A percentile compares a stretch with the other conserved stretches of the same genome.
Evolutionary conservation across 2,888 invertebrate species (phyloP).

Genomic region (Drosophila demipolita): DNA sequence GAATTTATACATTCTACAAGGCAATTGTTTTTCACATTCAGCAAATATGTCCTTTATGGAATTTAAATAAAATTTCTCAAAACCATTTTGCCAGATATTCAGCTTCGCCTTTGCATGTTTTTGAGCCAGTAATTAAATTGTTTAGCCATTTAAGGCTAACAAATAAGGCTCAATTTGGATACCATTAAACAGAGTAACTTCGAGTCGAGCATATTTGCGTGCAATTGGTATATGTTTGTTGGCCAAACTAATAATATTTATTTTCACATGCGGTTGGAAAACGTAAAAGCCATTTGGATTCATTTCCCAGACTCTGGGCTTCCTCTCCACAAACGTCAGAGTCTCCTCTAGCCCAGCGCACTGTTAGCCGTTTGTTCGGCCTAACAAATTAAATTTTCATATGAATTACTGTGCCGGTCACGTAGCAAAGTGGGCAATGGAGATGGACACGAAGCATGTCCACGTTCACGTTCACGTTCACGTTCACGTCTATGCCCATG

Average conservation of each 20-base stretch:
- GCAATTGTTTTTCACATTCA: no score
- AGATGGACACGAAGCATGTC: conserved; percentile 20
- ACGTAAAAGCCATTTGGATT: conserved; percentile 69
- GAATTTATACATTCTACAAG: no score
- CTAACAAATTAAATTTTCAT: conserved; percentile 78
- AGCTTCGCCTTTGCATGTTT: not conserved
- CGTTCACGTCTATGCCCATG: conserved; percentile 34
- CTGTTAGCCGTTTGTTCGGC: conserved; percentile 11
- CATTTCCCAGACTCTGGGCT: conserved; percentile 19
- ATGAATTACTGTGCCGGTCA: conserved; percentile 78
- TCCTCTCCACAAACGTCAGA: not conserved
- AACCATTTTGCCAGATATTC: not conserved
- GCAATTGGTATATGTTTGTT: not conserved
- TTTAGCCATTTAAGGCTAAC: not conserved
- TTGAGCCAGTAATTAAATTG: not conserved
- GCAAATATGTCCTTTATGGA: no score
- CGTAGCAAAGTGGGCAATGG: conserved; percentile 56
- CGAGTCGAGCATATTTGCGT: not conserved
- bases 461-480: conserved; percentile 25
- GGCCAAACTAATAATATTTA: conserved; percentile 72
- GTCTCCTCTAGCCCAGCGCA: not conserved
- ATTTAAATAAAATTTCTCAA: not conserved
- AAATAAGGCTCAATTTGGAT: not conserved
- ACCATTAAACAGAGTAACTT: not conserved
- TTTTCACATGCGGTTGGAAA: conserved; percentile 71